Evolutionary conservation across 2,797 vertebrate genomes (phyloP).

Genomic region (Streptopelia turtur): DNA sequence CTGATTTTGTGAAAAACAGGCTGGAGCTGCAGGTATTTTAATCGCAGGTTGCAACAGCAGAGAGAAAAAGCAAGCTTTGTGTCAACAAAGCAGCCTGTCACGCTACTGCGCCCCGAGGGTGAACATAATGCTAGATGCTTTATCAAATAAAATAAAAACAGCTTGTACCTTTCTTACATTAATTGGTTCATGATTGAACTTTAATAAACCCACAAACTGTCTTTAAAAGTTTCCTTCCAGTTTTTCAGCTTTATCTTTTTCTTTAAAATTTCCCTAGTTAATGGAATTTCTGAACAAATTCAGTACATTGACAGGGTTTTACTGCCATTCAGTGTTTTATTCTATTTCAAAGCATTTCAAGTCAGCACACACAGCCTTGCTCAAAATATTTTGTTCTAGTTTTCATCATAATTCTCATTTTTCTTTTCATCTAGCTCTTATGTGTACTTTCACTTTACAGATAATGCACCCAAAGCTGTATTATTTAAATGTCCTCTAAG

Average conservation of each 20-base stretch:
- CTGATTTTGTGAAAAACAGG: conserved; percentile 1
- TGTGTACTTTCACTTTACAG: background rate
- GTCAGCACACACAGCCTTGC: background rate
- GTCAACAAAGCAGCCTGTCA: conserved; percentile 25
- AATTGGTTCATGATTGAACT: conserved; percentile 39
- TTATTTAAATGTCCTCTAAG: background rate
- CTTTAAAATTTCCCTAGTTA: background rate
- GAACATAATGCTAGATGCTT: conserved; percentile 5
- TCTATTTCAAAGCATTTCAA: background rate
- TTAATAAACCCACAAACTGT: conserved; percentile 12
- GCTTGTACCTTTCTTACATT: conserved; percentile 40
- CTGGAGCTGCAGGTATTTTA: conserved; percentile 23
- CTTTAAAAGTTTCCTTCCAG: conserved; percentile 3
- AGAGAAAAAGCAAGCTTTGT: background rate
- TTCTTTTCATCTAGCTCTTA: background rate
- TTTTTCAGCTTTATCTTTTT: background rate
- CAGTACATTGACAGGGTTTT: background rate
- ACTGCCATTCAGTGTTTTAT: background rate
- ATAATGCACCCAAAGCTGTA: background rate
- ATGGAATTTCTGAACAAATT: background rate
- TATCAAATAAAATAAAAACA: conserved; percentile 39
- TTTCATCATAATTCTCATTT: background rate
- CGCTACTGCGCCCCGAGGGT: background rate
- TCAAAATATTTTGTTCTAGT: background rate
- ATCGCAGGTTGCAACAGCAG: background rate